A percentile compares a stretch with the other conserved stretches of the same genome.
phyloP scores from a whole-genome alignment of 2,113 vertebrate species.

The Spilogale gracilis region DNA sequence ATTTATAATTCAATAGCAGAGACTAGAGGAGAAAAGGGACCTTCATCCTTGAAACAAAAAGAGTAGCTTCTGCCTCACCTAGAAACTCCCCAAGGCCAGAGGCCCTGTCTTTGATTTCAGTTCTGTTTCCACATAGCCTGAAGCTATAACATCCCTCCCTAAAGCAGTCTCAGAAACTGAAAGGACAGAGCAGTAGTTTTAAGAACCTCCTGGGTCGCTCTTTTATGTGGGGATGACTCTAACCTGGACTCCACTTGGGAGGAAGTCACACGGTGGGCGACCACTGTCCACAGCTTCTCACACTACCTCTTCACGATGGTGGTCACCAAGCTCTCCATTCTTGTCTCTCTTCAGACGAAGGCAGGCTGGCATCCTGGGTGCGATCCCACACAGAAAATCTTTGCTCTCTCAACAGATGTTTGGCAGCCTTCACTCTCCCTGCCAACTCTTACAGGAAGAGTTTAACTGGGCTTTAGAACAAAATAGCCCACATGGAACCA shows the following conservation, averaged over 20 bases:
- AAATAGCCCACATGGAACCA: background rate
- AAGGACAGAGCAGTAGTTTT: background rate
- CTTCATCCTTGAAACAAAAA: background rate
- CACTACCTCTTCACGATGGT: fast-evolving
- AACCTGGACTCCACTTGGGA: background rate
- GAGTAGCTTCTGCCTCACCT: background rate
- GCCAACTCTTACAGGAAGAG: background rate
- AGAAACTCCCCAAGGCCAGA: background rate
- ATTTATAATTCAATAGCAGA: background rate
- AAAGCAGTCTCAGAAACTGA: background rate
- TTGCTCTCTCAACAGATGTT: background rate
- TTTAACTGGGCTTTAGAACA: background rate
- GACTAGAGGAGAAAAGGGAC: background rate
- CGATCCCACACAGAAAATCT: background rate
- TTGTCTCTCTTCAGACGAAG: background rate
- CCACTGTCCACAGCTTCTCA: background rate
- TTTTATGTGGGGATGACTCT: background rate
- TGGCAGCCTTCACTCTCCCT: background rate
- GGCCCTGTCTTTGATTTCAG: background rate
- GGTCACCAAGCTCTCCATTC: background rate
- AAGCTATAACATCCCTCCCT: background rate
- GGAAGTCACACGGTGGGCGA: background rate
- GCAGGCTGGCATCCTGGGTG: background rate
- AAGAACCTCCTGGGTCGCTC: background rate
- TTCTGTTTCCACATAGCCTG: background rate